These are phyloP conservation scores for Polydrusus tereticollis DNA, from an alignment of 2,888 invertebrate species.

Conservation along the genomic window DNA sequence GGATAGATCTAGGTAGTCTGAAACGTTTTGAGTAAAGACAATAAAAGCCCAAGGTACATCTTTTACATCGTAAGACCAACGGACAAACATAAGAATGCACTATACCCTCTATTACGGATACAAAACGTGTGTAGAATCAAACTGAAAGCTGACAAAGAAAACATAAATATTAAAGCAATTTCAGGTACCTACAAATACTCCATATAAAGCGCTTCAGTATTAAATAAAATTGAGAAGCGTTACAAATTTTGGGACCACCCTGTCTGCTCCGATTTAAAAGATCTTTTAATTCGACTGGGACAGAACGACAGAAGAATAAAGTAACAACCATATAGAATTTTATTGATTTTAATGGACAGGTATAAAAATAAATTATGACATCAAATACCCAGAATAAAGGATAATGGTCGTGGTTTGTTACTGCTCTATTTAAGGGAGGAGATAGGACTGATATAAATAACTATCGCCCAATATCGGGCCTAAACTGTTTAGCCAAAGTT, in stretches of 20 bases:
- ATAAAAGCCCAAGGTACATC: no score
- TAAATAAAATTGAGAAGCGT: slow-evolving; percentile 23
- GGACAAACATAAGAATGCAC: background rate
- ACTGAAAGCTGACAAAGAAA: slow-evolving; percentile 20
- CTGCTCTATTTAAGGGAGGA: no score
- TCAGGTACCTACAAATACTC: slow-evolving; percentile 20
- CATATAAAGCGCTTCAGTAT: slow-evolving; percentile 24
- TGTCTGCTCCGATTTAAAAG: background rate
- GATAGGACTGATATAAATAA: no score
- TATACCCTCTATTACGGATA: background rate
- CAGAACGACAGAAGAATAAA: background rate
- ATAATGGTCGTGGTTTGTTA: no score
- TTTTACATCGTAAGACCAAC: no score
- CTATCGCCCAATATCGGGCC: no score
- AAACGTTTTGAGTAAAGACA: no score
- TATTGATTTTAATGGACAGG: background rate
- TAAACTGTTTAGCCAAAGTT: no score
- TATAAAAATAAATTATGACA: slow-evolving; percentile 6
- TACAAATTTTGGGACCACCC: slow-evolving; percentile 29
- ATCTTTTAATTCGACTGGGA: background rate
- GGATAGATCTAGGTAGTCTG: no score
- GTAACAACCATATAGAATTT: background rate
- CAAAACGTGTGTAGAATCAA: slow-evolving; percentile 1
- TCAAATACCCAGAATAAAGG: background rate
- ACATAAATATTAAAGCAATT: slow-evolving; percentile 36